These are phyloP conservation scores for Gracilinanus agilis DNA, from an alignment of 2,113 vertebrate species.

Conservation along the genomic window DNA sequence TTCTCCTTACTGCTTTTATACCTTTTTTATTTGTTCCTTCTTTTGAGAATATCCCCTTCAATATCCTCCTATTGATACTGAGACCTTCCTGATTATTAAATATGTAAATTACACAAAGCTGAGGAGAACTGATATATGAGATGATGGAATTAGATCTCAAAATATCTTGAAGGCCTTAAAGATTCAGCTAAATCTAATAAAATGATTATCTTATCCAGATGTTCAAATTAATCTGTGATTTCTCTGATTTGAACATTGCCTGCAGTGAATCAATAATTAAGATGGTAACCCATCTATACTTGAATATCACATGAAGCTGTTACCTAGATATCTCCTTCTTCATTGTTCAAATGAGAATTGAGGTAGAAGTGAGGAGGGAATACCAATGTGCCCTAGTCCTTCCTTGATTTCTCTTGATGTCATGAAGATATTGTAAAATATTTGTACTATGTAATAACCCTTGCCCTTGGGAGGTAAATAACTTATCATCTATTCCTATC, in stretches of 20 bases:
- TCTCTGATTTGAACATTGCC: background rate
- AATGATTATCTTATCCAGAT: background rate
- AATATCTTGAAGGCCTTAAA: background rate
- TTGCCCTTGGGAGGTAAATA: background rate
- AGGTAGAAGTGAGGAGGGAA: background rate
- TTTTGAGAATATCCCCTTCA: background rate
- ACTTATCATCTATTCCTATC: no score
- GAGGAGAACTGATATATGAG: background rate
- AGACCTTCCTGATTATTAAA: background rate
- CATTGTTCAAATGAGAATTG: background rate
- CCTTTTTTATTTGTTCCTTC: background rate
- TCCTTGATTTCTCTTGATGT: background rate
- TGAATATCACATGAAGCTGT: background rate
- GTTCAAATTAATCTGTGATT: background rate
- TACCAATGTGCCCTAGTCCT: background rate
- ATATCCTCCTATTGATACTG: background rate
- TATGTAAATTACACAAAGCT: background rate
- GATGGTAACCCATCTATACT: background rate
- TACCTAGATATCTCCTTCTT: background rate
- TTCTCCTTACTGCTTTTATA: background rate
- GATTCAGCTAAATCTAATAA: background rate
- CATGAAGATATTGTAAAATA: background rate
- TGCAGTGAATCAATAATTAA: background rate
- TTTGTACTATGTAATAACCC: background rate
- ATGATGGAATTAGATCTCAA: background rate